A percentile compares a stretch with the other conserved stretches of the same genome.
These are phyloP conservation scores for Acropternis orthonyx DNA, from an alignment of 2,797 vertebrate genomes.

Conservation along the genomic window DNA sequence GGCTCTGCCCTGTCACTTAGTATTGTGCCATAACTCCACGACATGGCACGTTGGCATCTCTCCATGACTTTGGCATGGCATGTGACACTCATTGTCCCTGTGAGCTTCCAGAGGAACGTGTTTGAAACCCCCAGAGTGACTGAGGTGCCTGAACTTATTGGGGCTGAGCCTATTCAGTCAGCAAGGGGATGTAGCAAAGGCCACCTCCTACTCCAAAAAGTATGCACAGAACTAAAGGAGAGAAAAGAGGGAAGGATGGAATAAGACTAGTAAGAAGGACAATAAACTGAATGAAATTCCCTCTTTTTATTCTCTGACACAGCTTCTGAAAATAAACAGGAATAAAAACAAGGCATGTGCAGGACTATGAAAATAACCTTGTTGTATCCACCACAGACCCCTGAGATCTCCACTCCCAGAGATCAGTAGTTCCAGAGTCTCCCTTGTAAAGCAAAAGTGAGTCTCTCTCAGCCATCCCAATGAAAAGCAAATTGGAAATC, in stretches of 20 bases:
- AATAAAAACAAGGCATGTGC: background rate
- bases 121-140: background rate
- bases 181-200: background rate
- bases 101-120: background rate
- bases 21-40: background rate
- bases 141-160: background rate
- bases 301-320: background rate
- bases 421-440: background rate
- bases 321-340: background rate
- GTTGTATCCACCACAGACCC: background rate
- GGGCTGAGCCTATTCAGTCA: background rate
- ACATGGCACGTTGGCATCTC: background rate
- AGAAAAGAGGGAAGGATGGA: background rate
- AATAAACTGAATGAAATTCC: background rate
- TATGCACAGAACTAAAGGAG: background rate
- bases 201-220: background rate
- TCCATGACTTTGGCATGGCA: background rate
- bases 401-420: background rate
- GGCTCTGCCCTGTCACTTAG: conserved; percentile 1
- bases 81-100: background rate
- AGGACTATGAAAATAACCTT: background rate
- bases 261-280: background rate
- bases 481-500: background rate
- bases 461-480: background rate
- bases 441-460: background rate